Evolutionary conservation across 1,140 invertebrate genomes (phyloP), one percentile per base, ranked within the genome.

Genomic region (Platyura marginata): DNA sequence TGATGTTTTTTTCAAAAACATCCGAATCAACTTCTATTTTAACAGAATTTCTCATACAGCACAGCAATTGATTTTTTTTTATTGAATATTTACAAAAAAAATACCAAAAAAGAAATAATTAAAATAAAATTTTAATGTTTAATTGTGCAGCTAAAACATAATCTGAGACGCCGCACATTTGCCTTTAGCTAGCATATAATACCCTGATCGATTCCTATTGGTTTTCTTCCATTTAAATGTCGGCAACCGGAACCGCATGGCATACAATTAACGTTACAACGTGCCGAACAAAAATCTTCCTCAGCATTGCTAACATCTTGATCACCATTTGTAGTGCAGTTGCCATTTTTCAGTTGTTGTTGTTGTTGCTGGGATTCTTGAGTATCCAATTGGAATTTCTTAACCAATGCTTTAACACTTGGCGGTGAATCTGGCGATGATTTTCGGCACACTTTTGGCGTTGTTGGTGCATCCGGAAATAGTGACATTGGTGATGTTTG

Each of bases 401-500:
- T 61, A 16, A 61, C 58, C 32, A 61, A 43, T 9, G 57, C 58
- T 43, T 60, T 60, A 0, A 60, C 58, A 16, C 55, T 57, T 0
- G 57, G 59, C 23, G 57, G 53, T 40, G 55, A 50, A 11, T 54
- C 48, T 21, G 51, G 47, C 10, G 56, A 55, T 23, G 58, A 54
- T 46, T 61, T 59, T 18, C 56, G 53, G 44, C 54, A 57, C 42
- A 70, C 68, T 62, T 72, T 72, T 44, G 70, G 70, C 39, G 70
- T 72, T 48, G 69, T 70, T 46, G 70, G 70, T 21, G 69, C 70
- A 53, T 71, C 70, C 21, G 69, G 69, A 47, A 64, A 71, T 40
- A 70, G 11, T 40, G 37, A 13, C 25, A 5, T 52, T 56, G 21
- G 46, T 54, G 20, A 53, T 49, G 34, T 50, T 43, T 34, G 42